phyloP scores from a whole-genome alignment of 2,888 invertebrate species.

The Drosophila subquinaria region DNA sequence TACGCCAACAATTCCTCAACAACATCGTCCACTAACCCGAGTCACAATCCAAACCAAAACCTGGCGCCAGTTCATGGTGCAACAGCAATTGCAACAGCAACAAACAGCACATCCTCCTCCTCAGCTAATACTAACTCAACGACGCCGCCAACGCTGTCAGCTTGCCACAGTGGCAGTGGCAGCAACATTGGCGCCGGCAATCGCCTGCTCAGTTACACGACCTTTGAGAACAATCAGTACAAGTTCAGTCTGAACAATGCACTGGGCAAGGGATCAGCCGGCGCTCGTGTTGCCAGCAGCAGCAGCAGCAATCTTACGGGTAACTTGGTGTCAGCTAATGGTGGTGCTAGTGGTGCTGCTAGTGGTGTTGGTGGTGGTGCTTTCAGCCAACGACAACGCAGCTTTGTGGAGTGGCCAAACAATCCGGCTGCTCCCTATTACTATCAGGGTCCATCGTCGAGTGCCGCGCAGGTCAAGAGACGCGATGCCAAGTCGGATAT shows the following conservation, averaged over 20 bases:
- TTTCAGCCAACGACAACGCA: slow-evolving; percentile 77
- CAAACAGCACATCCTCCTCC: slow-evolving; percentile 15
- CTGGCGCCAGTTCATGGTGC: slow-evolving; percentile 83
- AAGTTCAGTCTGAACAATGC: slow-evolving; percentile 85
- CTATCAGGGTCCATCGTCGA: slow-evolving; percentile 79
- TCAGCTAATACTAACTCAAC: slow-evolving; percentile 59
- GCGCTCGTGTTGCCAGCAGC: slow-evolving; percentile 61
- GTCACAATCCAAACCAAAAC: slow-evolving; percentile 54
- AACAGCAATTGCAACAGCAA: slow-evolving; percentile 1
- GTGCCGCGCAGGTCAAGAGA: slow-evolving; percentile 69
- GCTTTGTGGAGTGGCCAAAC: slow-evolving; percentile 83
- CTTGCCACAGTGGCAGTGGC: slow-evolving; percentile 25
- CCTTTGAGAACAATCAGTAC: slow-evolving; percentile 86
- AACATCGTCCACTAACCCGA: slow-evolving; percentile 72
- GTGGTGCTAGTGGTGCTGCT: slow-evolving; percentile 33
- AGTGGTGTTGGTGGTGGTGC: slow-evolving; percentile 61
- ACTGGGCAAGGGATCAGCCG: slow-evolving; percentile 63
- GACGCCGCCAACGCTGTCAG: slow-evolving; percentile 25
- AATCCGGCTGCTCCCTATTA: slow-evolving; percentile 83
- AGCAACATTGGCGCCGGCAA: slow-evolving; percentile 66
- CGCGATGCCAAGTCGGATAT: slow-evolving; percentile 86
- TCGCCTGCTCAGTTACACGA: slow-evolving; percentile 85
- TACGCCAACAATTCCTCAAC: slow-evolving; percentile 62
- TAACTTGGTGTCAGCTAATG: slow-evolving; percentile 47
- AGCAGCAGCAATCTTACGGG: slow-evolving; percentile 77